A percentile compares a stretch with the other conserved stretches of the same genome.
Evolutionary conservation across 2,888 invertebrate species (phyloP).

Genomic region (Clusia tigrina): DNA sequence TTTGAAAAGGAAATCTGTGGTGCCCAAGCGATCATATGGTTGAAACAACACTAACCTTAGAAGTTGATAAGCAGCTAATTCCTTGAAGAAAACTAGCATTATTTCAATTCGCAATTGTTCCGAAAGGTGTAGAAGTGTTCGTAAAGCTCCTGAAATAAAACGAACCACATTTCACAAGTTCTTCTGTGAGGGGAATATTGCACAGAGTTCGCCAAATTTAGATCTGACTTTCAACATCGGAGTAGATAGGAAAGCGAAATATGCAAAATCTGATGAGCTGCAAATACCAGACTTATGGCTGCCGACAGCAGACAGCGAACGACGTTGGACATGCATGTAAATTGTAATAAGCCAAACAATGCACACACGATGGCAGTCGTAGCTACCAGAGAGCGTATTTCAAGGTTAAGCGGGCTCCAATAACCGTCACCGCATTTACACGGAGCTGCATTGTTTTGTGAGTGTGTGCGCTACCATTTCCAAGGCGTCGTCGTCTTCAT

Average conservation of each 20-base stretch:
- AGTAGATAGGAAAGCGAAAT: no score
- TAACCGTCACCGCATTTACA: conserved; percentile 38
- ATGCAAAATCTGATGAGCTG: no score
- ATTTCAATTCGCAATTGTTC: no score
- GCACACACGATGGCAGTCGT: not conserved
- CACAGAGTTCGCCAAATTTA: not conserved
- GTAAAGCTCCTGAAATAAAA: no score
- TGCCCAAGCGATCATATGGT: no score
- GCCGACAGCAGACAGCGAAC: conserved; percentile 13
- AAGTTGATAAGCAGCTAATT: no score
- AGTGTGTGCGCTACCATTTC: conserved; percentile 14
- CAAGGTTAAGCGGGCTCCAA: conserved; percentile 45
- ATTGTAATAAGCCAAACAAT: conserved; percentile 27
- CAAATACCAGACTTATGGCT: conserved; percentile 7
- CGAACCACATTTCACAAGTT: no score
- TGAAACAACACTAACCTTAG: no score
- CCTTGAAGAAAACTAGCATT: no score
- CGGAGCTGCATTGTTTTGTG: not conserved
- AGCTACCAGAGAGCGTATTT: conserved; percentile 30
- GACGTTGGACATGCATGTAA: conserved; percentile 29
- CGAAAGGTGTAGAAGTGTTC: no score
- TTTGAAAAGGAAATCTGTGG: no score
- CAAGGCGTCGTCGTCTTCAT: conserved; percentile 38
- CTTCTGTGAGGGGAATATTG: conserved; percentile 10
- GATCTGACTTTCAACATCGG: no score